Conservation (phyloP, 92 coral and sea anemone species). For the Palythoa heliodiscus region DNA sequence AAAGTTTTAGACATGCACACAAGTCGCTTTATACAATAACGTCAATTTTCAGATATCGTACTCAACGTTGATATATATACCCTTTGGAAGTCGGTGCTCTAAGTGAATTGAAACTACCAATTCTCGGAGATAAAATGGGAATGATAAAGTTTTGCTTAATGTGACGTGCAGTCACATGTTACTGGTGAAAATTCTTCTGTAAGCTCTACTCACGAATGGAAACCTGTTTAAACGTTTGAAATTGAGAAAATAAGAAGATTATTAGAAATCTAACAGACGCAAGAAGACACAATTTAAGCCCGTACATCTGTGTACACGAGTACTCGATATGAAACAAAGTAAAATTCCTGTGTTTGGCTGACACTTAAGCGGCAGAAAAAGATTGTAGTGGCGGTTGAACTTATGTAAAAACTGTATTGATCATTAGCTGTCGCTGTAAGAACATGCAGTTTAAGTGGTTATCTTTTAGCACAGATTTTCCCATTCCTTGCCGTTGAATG, state of each 20-base stretch:
- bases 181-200: neutral
- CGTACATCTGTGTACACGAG: neutral
- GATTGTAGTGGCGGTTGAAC: neutral
- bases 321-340: neutral
- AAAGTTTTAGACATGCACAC: conserved; percentile 30
- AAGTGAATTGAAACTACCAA: neutral
- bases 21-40: conserved; percentile 10
- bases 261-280: neutral
- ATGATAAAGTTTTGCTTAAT: neutral
- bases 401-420: neutral
- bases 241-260: neutral
- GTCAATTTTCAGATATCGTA: conserved; percentile 21
- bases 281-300: neutral
- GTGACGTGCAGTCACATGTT: neutral
- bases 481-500: neutral
- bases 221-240: neutral
- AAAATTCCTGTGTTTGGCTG: neutral
- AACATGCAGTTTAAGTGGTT: neutral
- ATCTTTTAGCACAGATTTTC: neutral
- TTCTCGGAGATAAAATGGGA: neutral
- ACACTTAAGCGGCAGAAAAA: neutral
- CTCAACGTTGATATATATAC: conserved; percentile 19
- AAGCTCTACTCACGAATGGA: neutral
- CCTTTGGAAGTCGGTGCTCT: neutral
- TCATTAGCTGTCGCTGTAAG: neutral